Base-by-base conservation (phyloP, 1,140 invertebrate species). In the Cryptotermes secundus region DNA sequence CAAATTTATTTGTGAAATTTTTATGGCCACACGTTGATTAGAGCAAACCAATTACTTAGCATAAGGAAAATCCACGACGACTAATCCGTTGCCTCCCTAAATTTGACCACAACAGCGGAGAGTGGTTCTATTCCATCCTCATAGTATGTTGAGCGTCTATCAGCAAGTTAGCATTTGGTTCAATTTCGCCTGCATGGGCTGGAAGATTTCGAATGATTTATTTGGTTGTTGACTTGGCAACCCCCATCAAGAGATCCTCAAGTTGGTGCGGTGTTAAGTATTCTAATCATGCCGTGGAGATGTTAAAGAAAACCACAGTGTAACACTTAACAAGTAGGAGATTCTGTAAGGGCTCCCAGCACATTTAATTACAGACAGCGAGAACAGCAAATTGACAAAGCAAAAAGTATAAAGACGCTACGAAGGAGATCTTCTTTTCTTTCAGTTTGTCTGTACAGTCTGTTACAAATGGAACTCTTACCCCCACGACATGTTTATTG, bases 351-450 rank as follows among this genome's bases (percentile, higher is more conserved):
- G 59, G n/a, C 59, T 31, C 6, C 6, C 2, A 31, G 26, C n/a
- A 72, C 59, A 72, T 72, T 72, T 72, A 72, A 72, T 72, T 72
- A 49, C 45, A 72, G n/a, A 72, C 59, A 31, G 59, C 59, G 59
- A 72, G 59, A 72, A 72, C 26, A 72, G 59, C 59, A 72, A 72
- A 72, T 72, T 72, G 59, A 72, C 59, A 31, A n/a, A 31, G 59
- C n/a, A 72, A 72, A 72, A 72, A 72, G n/a, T 72, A 72, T 72
- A 72, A 72, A 72, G 59, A 72, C 59, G 59, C n/a, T 31, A 26
- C 26, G 26, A 72, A 72, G 26, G 31, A 31, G 59, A 72, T 72
- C 26, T 72, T 72, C 59, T 31, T 72, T 72, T n/a, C 59, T n/a
- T 72, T 72, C 26, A 9, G 14, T n/a, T 31, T 49, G 9, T 19